Percentiles rank a stretch among this genome's conserved stretches.
Conservation (phyloP, 2,888 invertebrate genomes). For the Epinotia nisella region DNA sequence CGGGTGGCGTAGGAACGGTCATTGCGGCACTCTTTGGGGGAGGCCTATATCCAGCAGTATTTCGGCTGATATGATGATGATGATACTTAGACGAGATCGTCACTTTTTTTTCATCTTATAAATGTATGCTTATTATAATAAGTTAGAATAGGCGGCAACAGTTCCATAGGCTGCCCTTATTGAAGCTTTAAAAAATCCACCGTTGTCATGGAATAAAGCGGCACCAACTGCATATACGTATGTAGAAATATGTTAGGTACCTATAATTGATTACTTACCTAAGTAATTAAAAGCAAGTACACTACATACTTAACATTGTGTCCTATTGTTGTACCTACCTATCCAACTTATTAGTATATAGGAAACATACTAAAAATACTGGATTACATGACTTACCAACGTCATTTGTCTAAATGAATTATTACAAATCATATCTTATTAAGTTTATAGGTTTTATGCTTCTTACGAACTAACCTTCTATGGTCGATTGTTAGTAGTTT, state of each 20-base stretch:
- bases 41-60: too few relatives aligned
- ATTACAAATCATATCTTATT: neutral
- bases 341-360: neutral
- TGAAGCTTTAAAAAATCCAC: too few relatives aligned
- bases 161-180: too few relatives aligned
- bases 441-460: slow-evolving; percentile 1
- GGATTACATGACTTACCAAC: neutral
- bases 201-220: neutral
- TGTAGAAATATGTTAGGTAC: neutral
- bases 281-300: neutral
- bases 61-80: too few relatives aligned
- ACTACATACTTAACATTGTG: neutral
- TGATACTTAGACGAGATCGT: too few relatives aligned
- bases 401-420: neutral
- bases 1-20: too few relatives aligned
- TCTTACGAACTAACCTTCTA: neutral
- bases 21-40: too few relatives aligned
- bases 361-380: neutral
- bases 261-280: neutral
- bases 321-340: neutral
- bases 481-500: neutral
- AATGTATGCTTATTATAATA: too few relatives aligned
- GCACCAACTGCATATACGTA: neutral
- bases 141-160: too few relatives aligned
- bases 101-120: too few relatives aligned